Evolutionary conservation across 2,113 vertebrate species (phyloP).

Genomic region (Rhinogobius similis): DNA sequence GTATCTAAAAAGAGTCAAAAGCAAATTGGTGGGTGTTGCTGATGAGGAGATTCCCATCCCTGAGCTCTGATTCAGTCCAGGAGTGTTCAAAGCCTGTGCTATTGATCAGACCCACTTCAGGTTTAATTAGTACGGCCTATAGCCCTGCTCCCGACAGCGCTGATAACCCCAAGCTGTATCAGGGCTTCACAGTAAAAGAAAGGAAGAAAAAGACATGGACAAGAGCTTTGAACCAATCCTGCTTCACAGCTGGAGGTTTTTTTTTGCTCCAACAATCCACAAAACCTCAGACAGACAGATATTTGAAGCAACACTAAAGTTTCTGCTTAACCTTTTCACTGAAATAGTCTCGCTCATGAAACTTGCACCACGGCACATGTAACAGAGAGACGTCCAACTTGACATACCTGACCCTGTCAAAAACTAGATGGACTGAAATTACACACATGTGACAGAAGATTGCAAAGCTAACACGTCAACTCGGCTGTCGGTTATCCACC

Average conservation of each 20-base stretch:
- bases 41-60: constrained; percentile 9
- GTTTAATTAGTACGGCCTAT: constrained; percentile 64
- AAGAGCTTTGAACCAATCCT: constrained; percentile 56
- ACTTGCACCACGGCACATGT: constrained; percentile 9
- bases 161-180: constrained; percentile 51
- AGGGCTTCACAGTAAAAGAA: constrained; percentile 45
- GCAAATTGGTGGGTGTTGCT: too few species aligned
- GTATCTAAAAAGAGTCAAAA: constrained; percentile 9
- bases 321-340: constrained; percentile 21
- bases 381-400: constrained; percentile 25
- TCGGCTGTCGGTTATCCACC: constrained; percentile 15
- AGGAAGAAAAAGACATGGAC: constrained; percentile 34
- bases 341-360: constrained; percentile 17
- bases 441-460: not conserved
- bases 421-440: constrained; percentile 16
- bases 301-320: not conserved
- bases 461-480: constrained; percentile 6
- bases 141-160: constrained; percentile 34
- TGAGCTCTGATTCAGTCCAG: constrained; percentile 16
- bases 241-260: constrained; percentile 34
- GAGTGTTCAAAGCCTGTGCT: constrained; percentile 40
- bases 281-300: not conserved
- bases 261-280: not conserved
- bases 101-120: constrained; percentile 47
- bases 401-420: constrained; percentile 17